These are phyloP conservation scores for Uloborus diversus DNA, from an alignment of 1,140 invertebrate species.

Conservation along the genomic window DNA sequence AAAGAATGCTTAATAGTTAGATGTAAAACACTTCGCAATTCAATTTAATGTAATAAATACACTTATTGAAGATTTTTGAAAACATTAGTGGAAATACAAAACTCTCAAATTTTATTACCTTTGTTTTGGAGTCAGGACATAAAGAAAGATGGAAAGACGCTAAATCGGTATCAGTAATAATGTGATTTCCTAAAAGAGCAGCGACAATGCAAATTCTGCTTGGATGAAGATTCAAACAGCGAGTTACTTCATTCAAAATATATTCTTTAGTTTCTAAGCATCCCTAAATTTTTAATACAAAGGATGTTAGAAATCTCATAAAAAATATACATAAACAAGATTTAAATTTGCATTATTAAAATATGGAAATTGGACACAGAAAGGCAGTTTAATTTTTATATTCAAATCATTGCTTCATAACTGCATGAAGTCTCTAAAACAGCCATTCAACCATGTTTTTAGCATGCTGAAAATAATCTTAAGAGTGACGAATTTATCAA, in stretches of 20 bases:
- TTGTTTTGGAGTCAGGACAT: slow-evolving; percentile 65
- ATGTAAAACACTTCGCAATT: background rate
- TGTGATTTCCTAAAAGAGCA: slow-evolving; percentile 84
- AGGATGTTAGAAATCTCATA: background rate
- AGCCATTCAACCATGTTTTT: too few relatives aligned
- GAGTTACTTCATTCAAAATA: slow-evolving; percentile 78
- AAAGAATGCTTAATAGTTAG: too few relatives aligned
- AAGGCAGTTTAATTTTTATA: too few relatives aligned
- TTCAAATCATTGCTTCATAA: too few relatives aligned
- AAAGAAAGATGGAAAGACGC: slow-evolving; percentile 73
- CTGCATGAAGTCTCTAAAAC: too few relatives aligned
- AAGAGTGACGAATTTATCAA: too few relatives aligned
- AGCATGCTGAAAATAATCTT: too few relatives aligned
- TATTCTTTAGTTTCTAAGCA: slow-evolving; percentile 91
- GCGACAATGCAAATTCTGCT: slow-evolving; percentile 85
- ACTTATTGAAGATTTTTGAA: background rate
- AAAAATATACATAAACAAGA: too few relatives aligned
- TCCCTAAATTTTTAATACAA: slow-evolving; percentile 71
- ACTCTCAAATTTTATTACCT: slow-evolving; percentile 46
- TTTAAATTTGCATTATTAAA: too few relatives aligned
- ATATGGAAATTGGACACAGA: too few relatives aligned
- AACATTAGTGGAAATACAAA: background rate
- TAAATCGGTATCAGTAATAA: slow-evolving; percentile 79
- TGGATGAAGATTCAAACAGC: slow-evolving; percentile 77
- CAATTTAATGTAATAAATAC: background rate